phyloP scores from a whole-genome alignment of 2,888 invertebrate species.

The Escarpia spicata region DNA sequence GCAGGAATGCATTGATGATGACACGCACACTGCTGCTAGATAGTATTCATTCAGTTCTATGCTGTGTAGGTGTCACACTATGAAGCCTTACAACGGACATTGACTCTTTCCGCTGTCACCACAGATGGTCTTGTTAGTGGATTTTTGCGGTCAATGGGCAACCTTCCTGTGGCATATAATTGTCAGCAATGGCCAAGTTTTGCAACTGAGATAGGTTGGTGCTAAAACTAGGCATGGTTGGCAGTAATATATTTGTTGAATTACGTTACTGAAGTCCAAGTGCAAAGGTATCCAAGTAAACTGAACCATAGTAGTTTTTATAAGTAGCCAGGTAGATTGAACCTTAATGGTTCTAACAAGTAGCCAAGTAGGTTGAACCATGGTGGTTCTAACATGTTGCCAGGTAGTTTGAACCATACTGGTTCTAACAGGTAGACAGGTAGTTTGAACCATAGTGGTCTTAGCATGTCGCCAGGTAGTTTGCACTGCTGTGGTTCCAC shows the following conservation, averaged over 20 bases:
- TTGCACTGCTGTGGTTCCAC: constrained; percentile 2
- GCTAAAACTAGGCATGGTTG: too few relatives aligned
- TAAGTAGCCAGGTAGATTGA: constrained; percentile 12
- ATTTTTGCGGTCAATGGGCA: not conserved
- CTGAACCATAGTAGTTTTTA: not conserved
- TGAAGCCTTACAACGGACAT: not conserved
- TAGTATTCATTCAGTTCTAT: not conserved
- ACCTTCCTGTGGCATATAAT: not conserved
- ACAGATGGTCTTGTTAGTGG: not conserved
- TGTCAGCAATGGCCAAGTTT: not conserved
- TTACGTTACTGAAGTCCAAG: too few relatives aligned
- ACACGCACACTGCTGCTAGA: not conserved
- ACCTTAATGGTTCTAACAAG: not conserved
- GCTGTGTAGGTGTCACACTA: not conserved
- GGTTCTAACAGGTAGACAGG: not conserved
- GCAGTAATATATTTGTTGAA: too few relatives aligned
- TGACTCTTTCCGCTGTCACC: constrained; percentile 7
- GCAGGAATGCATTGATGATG: not conserved
- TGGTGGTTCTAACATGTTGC: not conserved
- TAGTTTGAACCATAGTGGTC: not conserved
- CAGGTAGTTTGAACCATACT: not conserved
- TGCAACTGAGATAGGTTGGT: not conserved
- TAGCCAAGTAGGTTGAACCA: not conserved
- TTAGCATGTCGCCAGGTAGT: not conserved
- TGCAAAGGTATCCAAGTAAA: not conserved